Conservation (phyloP, 2,888 invertebrate species). For the Euclidia mi region DNA sequence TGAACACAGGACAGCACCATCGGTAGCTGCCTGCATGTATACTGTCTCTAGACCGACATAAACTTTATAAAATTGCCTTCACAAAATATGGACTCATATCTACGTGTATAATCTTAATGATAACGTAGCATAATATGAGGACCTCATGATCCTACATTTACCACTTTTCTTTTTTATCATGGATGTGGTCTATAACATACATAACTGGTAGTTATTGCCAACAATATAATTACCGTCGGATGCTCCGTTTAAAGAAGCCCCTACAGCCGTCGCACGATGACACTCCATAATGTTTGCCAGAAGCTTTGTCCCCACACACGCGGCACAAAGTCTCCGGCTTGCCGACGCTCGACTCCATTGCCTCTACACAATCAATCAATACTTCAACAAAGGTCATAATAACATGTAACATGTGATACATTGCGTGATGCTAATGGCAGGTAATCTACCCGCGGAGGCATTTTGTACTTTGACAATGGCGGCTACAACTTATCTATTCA, state of each 20-base stretch:
- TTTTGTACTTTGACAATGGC: conserved; percentile 15
- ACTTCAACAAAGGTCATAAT: conserved; percentile 19
- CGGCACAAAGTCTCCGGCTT: conserved; percentile 93
- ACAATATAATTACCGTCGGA: conserved; percentile 91
- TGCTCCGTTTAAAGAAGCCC: conserved; percentile 98
- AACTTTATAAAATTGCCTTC: too few relatives aligned
- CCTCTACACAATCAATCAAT: conserved; percentile 24
- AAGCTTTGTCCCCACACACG: conserved; percentile 95
- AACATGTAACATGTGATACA: conserved; percentile 4
- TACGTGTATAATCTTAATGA: too few relatives aligned
- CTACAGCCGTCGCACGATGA: conserved; percentile 96
- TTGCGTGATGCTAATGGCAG: conserved; percentile 17
- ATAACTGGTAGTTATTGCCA: not conserved
- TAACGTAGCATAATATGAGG: too few relatives aligned
- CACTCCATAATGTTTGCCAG: conserved; percentile 97
- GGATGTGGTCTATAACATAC: too few relatives aligned
- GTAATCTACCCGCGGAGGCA: conserved; percentile 3
- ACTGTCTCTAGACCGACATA: too few relatives aligned
- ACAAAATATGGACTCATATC: too few relatives aligned
- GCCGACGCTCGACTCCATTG: conserved; percentile 69
- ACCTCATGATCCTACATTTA: too few relatives aligned
- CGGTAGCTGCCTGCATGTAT: too few relatives aligned
- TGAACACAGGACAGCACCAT: too few relatives aligned
- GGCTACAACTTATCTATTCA: too few relatives aligned
- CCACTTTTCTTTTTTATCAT: too few relatives aligned